Percentiles rank a stretch among this genome's conserved stretches.
Conservation (phyloP, 2,797 vertebrate species). For the Chiropotes sagulatus region DNA sequence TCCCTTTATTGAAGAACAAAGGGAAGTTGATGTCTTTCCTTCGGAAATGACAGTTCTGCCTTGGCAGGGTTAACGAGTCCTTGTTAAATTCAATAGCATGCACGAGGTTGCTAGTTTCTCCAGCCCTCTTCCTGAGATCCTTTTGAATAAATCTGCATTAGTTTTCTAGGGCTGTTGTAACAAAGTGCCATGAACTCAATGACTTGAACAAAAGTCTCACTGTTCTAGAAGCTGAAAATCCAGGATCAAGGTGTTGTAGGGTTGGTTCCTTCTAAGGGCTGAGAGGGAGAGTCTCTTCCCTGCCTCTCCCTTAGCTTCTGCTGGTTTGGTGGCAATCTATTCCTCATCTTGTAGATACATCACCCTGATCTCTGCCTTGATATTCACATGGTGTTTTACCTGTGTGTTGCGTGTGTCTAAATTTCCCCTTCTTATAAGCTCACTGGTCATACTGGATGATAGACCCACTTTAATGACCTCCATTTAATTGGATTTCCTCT, state of each 20-base stretch:
- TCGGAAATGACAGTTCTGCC: background rate
- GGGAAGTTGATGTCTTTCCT: background rate
- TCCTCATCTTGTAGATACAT: background rate
- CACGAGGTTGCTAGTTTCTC: background rate
- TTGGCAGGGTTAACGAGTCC: background rate
- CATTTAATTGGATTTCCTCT: background rate
- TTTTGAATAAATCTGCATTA: background rate
- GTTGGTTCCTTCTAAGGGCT: background rate
- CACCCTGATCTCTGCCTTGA: background rate
- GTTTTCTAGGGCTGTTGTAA: background rate
- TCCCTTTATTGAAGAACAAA: background rate
- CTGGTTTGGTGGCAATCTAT: accelerated
- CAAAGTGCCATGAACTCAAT: background rate
- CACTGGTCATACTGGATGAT: background rate
- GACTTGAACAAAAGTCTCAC: background rate
- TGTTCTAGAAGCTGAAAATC: background rate
- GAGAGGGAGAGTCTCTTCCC: background rate
- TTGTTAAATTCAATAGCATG: background rate
- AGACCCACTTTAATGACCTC: background rate
- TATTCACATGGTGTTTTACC: background rate
- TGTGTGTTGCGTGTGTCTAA: background rate
- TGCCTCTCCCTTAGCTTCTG: background rate
- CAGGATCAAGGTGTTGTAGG: background rate
- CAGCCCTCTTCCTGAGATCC: background rate
- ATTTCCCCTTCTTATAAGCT: background rate